Conservation (phyloP, 2,797 vertebrate genomes). For the Lepidocolaptes lacrymiger region DNA sequence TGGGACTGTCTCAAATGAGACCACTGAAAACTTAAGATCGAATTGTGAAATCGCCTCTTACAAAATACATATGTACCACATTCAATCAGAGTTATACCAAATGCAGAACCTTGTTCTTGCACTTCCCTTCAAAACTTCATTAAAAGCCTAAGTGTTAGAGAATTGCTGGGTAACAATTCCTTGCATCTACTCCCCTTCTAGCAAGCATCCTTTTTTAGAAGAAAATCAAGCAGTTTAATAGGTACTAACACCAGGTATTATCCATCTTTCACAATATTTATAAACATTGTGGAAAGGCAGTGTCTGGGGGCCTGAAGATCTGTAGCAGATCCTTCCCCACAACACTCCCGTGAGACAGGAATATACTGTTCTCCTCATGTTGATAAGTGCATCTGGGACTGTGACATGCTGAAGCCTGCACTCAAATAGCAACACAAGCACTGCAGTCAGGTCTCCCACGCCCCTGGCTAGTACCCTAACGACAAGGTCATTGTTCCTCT, state of each 20-base stretch:
- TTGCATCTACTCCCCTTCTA: neutral
- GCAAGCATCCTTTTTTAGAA: neutral
- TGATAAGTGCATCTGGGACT: constrained; percentile 46
- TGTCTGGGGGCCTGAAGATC: neutral
- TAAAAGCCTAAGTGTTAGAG: neutral
- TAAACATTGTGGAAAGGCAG: neutral
- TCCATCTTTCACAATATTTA: neutral
- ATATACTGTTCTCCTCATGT: neutral
- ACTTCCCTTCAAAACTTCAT: neutral
- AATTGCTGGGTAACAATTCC: neutral
- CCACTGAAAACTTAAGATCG: neutral
- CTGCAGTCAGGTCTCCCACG: constrained; percentile 60
- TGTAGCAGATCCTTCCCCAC: neutral
- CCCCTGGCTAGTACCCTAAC: constrained; percentile 36
- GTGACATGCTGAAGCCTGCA: neutral
- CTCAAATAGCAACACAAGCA: constrained; percentile 14
- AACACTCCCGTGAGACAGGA: neutral
- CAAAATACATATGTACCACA: neutral
- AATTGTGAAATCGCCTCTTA: neutral
- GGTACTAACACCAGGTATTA: neutral
- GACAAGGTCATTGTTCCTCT: constrained; percentile 52
- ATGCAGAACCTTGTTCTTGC: neutral
- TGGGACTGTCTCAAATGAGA: neutral
- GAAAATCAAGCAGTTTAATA: neutral
- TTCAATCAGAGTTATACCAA: neutral